Conservation (phyloP, 2,797 vertebrate genomes). For the Tenualosa ilisha region DNA sequence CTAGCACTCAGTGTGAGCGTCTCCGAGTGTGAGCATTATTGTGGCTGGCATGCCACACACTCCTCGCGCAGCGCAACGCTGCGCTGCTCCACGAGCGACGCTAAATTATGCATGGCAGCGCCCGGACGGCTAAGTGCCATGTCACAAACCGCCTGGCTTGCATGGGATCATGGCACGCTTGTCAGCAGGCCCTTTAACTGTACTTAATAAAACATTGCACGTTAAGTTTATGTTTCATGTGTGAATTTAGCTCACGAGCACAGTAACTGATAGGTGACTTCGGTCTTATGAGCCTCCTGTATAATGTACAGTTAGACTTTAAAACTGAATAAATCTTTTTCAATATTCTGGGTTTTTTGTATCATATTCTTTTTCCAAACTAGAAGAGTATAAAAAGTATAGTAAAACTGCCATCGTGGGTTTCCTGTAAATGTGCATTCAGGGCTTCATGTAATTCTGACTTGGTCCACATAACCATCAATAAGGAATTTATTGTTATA, state of each 20-base stretch:
- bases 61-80: not conserved
- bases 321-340: not conserved
- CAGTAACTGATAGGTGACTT: not conserved
- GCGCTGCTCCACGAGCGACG: not conserved
- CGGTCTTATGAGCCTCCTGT: not conserved
- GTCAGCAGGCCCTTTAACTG: not conserved
- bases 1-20: slow-evolving; percentile 40
- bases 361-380: too few relatives aligned
- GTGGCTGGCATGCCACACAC: not conserved
- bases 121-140: not conserved
- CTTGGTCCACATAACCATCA: not conserved
- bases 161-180: not conserved
- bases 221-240: not conserved
- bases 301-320: not conserved
- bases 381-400: too few relatives aligned
- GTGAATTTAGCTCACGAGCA: not conserved
- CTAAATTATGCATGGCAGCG: slow-evolving; percentile 11
- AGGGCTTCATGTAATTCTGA: not conserved
- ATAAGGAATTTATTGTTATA: not conserved
- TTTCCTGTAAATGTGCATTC: not conserved
- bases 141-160: not conserved
- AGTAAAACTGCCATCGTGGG: not conserved
- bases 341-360: not conserved
- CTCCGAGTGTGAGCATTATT: slow-evolving; percentile 2
- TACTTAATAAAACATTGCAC: slow-evolving; percentile 6